Base-by-base conservation (phyloP, 2,888 invertebrate genomes). In the Leucania comma region DNA sequence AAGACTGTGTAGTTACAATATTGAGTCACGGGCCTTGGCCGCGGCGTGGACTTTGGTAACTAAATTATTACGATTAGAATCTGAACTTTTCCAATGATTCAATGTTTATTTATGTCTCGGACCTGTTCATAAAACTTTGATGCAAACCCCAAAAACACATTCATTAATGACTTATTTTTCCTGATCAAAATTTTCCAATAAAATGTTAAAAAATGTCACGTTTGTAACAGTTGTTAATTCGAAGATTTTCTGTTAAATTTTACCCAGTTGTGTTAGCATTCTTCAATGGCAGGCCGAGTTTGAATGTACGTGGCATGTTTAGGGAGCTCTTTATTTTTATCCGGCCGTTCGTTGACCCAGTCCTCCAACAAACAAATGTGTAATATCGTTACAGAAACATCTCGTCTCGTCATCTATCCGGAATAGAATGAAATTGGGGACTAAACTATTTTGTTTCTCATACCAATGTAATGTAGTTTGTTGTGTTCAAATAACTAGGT, bases 251-350 rank as follows among this genome's bases (percentile, higher is more conserved):
- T 62, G 58, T 62, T 38, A 26, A 51, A 17, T 67, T 67, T 42
- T 62, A 79, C 32, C 54, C 51, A 12, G 38, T 62, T 62, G 70
- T 70, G 68, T 72, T 72, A 75, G 57, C 53, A 75, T 75, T 75
- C 60, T 65, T 53, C 68, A 68, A 60, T 72, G 75, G 66, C 61
- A 56, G 61, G 59, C 68, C 60, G 72, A 72, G 71, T 77, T 83
- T 66, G 60, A 73, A 79, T 75, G 79, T 80, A 80, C 77, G 77
- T 78, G 83, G 81, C 77, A 82, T 84, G 86, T 90, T 89, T 89
- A 87, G 90, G 88, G 89, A 87, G 90, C 88, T 88, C 84, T 90
- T 90, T 92, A 92, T 92, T 92, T 92, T 91, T 91, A 91, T 81
- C 84, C 88, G 66, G 69, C 83, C 88, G 92, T 84, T 68, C 92